Conservation (phyloP, 2,888 invertebrate genomes). For the Noctua janthina region DNA sequence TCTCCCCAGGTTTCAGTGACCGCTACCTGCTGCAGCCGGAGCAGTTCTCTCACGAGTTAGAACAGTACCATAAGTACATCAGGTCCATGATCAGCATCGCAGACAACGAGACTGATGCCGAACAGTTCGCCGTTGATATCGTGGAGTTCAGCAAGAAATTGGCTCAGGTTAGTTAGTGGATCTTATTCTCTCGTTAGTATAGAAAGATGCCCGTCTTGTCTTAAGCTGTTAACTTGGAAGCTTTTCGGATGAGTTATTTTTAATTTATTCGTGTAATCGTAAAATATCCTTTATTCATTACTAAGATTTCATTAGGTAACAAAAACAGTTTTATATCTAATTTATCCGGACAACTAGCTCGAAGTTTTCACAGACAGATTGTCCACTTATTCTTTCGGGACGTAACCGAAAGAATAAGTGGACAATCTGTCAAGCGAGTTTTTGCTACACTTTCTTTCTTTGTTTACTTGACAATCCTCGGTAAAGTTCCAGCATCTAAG, state of each 20-base stretch:
- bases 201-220: not conserved
- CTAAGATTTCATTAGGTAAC: not conserved
- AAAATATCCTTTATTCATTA: no score
- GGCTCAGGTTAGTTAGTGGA: slow-evolving; percentile 87
- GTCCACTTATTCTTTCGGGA: no score
- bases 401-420: not conserved
- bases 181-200: not conserved
- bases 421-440: not conserved
- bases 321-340: not conserved
- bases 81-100: slow-evolving; percentile 89
- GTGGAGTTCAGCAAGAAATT: slow-evolving; percentile 91
- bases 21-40: slow-evolving; percentile 91
- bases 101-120: slow-evolving; percentile 83
- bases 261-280: not conserved
- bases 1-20: slow-evolving; percentile 92
- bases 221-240: no score
- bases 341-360: not conserved
- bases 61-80: slow-evolving; percentile 91
- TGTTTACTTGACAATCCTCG: not conserved
- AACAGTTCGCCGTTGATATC: slow-evolving; percentile 90
- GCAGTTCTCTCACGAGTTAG: slow-evolving; percentile 91
- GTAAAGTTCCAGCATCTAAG: not conserved
- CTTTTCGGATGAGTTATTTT: not conserved
- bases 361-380: not conserved
- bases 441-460: not conserved